These are phyloP conservation scores for Aplocera efformata DNA, from an alignment of 2,888 invertebrate genomes.

Conservation along the genomic window DNA sequence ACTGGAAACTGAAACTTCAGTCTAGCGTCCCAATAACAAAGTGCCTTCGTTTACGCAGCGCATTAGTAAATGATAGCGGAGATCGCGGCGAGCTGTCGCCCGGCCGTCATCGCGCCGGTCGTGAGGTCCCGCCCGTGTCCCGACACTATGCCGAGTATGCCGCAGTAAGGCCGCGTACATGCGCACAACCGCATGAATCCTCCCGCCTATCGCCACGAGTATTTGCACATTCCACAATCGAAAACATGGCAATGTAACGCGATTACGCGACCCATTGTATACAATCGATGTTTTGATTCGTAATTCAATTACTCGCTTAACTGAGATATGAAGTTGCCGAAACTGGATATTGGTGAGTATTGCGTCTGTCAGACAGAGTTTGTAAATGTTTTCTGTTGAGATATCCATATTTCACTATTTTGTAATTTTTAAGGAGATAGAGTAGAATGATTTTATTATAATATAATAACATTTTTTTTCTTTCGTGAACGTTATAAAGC, in stretches of 20 bases:
- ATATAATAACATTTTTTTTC: no score
- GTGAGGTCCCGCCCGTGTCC: no score
- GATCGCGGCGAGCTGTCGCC: conserved; percentile 16
- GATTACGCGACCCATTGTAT: conserved; percentile 33
- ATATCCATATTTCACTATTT: no score
- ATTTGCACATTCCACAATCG: conserved; percentile 20
- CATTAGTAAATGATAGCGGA: conserved; percentile 13
- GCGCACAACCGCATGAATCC: conserved; percentile 55
- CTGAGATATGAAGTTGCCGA: conserved; percentile 61
- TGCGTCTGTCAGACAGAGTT: background rate
- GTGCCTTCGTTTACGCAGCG: no score
- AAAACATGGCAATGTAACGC: conserved; percentile 26
- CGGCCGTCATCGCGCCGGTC: no score
- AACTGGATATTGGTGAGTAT: conserved; percentile 63
- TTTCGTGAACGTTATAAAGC: no score
- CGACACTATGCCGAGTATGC: conserved; percentile 8
- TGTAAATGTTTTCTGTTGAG: no score
- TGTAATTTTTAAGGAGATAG: no score
- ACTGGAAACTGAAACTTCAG: no score
- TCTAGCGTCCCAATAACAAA: no score
- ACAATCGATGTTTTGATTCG: conserved; percentile 39
- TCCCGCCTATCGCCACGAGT: conserved; percentile 19
- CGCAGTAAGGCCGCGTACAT: conserved; percentile 46
- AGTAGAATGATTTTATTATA: no score
- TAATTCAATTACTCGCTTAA: conserved; percentile 30